These are phyloP conservation scores for Xestia xanthographa DNA, from an alignment of 2,888 invertebrate genomes.

Conservation along the genomic window DNA sequence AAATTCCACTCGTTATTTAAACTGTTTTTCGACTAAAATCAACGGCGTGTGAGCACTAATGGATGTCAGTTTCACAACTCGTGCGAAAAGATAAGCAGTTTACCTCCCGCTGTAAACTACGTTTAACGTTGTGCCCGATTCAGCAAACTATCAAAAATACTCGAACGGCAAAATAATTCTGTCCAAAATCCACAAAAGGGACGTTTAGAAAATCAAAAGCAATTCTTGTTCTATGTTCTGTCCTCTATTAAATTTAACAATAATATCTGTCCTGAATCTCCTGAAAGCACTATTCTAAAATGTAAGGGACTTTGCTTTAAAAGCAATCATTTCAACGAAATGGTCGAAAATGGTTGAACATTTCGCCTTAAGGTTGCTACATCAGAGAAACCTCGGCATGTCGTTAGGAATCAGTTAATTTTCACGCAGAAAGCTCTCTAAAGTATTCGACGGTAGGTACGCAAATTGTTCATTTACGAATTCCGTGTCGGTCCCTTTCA, in stretches of 20 bases:
- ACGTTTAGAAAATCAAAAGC: slow-evolving; percentile 16
- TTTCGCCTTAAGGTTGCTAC: slow-evolving; percentile 66
- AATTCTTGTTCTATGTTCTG: slow-evolving; percentile 6
- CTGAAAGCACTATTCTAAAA: slow-evolving; percentile 38
- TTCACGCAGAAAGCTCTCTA: slow-evolving; percentile 63
- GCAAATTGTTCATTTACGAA: slow-evolving; percentile 72
- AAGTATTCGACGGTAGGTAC: slow-evolving; percentile 66
- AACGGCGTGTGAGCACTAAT: slow-evolving; percentile 35
- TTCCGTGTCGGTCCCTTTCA: slow-evolving; percentile 67
- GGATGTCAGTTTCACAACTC: slow-evolving; percentile 22
- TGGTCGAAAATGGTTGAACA: slow-evolving; percentile 68
- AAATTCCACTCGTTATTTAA: neutral
- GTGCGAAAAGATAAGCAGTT: slow-evolving; percentile 34
- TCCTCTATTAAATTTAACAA: slow-evolving; percentile 30
- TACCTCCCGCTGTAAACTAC: slow-evolving; percentile 20
- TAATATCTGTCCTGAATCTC: slow-evolving; percentile 34
- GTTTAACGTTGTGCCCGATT: slow-evolving; percentile 20
- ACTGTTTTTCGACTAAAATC: slow-evolving; percentile 32
- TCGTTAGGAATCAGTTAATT: slow-evolving; percentile 72
- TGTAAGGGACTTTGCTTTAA: slow-evolving; percentile 63
- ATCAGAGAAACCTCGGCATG: slow-evolving; percentile 57
- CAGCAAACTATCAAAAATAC: slow-evolving; percentile 11
- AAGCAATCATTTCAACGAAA: slow-evolving; percentile 69
- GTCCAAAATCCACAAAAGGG: neutral
- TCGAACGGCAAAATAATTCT: neutral